Conservation (phyloP, 2,888 invertebrate genomes). For the Mesorhabditis belari region DNA sequence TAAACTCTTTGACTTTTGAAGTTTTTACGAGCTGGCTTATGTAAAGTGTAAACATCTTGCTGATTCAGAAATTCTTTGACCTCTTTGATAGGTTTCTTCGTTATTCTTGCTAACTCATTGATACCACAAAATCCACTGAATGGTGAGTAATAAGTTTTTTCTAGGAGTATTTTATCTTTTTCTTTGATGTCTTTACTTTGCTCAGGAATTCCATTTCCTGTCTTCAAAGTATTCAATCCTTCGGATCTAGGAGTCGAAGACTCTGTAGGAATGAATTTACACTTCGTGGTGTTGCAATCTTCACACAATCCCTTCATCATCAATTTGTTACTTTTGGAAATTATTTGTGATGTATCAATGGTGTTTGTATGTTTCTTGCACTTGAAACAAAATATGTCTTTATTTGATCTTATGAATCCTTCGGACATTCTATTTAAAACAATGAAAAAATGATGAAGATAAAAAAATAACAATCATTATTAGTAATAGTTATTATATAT, state of each 20-base stretch:
- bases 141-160: background rate
- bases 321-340: background rate
- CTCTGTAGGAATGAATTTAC: background rate
- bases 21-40: too few species aligned
- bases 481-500: too few species aligned
- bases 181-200: too few species aligned
- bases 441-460: too few species aligned
- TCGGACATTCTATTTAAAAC: too few species aligned
- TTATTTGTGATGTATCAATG: background rate
- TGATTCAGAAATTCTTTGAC: conserved; percentile 1
- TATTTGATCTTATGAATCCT: too few species aligned
- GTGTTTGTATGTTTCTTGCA: background rate
- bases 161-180: background rate
- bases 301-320: conserved; percentile 4
- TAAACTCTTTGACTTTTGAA: too few species aligned
- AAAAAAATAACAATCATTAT: too few species aligned
- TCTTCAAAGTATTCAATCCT: too few species aligned
- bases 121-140: conserved; percentile 1
- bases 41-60: too few species aligned
- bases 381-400: background rate
- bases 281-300: conserved; percentile 3
- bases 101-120: background rate
- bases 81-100: conserved; percentile 1
- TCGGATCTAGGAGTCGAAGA: too few species aligned
- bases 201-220: background rate